Conservation (phyloP, 2,888 invertebrate genomes). For the Odontomyia ornata region DNA sequence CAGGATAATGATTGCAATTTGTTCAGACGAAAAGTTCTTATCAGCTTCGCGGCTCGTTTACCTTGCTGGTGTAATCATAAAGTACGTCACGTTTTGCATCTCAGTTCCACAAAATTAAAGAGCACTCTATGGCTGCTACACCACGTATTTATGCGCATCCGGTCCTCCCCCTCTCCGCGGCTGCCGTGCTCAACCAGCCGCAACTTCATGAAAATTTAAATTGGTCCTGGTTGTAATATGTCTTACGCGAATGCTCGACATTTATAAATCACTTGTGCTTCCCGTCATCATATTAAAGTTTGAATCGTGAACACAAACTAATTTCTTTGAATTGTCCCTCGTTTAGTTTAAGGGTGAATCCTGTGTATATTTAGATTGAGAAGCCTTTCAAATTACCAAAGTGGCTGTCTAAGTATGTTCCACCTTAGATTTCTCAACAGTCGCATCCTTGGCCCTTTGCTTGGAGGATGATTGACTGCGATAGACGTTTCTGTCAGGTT, state of each 20-base stretch:
- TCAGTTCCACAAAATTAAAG: neutral
- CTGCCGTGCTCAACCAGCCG: no score
- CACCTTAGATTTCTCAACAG: neutral
- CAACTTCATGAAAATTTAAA: neutral
- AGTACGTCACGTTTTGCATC: neutral
- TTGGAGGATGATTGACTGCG: no score
- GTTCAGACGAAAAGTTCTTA: no score
- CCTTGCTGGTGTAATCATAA: neutral
- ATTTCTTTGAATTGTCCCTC: conserved; percentile 21
- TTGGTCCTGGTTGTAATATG: neutral
- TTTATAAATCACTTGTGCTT: neutral
- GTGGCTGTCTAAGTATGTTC: neutral
- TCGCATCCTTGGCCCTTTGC: no score
- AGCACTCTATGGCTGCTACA: neutral
- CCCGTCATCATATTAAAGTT: neutral
- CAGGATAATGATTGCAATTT: no score
- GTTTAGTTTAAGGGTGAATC: neutral
- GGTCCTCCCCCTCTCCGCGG: neutral
- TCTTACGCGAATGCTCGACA: neutral
- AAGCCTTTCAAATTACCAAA: neutral
- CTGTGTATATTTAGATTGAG: neutral
- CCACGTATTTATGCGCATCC: neutral
- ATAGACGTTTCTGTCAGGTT: no score
- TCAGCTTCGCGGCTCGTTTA: neutral
- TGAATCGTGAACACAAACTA: neutral